These are phyloP conservation scores for Epinephelus lanceolatus DNA, from an alignment of 2,113 vertebrate genomes.

Conservation along the genomic window DNA sequence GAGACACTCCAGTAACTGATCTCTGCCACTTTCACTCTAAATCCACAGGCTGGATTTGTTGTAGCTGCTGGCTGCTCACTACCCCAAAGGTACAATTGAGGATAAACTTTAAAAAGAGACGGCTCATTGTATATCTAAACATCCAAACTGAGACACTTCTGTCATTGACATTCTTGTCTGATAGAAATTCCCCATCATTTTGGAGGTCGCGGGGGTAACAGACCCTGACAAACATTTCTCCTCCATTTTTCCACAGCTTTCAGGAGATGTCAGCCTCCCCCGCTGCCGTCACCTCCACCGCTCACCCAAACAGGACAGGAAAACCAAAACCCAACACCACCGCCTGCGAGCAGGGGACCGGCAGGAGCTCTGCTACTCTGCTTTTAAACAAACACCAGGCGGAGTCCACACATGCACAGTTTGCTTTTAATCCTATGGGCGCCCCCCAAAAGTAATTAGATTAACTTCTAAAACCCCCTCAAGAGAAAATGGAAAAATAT, in stretches of 20 bases:
- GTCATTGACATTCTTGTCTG: neutral
- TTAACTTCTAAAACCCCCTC: slow-evolving; percentile 60
- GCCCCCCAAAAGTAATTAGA: slow-evolving; percentile 69
- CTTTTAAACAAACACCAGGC: slow-evolving; percentile 74
- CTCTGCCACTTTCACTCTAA: slow-evolving; percentile 52
- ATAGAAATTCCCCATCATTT: neutral
- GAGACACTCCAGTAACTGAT: slow-evolving; percentile 56
- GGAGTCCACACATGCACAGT: slow-evolving; percentile 53
- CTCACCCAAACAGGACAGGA: slow-evolving; percentile 55
- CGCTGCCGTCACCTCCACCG: slow-evolving; percentile 6
- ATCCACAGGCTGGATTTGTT: slow-evolving; percentile 21
- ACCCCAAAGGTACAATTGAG: neutral
- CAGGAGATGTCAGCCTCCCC: slow-evolving; percentile 1
- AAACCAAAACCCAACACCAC: slow-evolving; percentile 74
- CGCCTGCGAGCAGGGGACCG: slow-evolving; percentile 17
- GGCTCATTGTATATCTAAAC: neutral
- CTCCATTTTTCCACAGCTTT: slow-evolving; percentile 2
- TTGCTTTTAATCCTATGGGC: slow-evolving; percentile 69
- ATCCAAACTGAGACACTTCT: neutral
- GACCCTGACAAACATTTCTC: neutral
- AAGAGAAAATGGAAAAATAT: slow-evolving; percentile 60
- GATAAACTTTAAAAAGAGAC: neutral
- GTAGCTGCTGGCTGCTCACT: slow-evolving; percentile 14
- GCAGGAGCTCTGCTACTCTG: slow-evolving; percentile 65
- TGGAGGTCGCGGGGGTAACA: neutral